These are phyloP conservation scores for Diadema setosum DNA, from an alignment of 35 echinoderm and acorn worm genomes.

Conservation along the genomic window DNA sequence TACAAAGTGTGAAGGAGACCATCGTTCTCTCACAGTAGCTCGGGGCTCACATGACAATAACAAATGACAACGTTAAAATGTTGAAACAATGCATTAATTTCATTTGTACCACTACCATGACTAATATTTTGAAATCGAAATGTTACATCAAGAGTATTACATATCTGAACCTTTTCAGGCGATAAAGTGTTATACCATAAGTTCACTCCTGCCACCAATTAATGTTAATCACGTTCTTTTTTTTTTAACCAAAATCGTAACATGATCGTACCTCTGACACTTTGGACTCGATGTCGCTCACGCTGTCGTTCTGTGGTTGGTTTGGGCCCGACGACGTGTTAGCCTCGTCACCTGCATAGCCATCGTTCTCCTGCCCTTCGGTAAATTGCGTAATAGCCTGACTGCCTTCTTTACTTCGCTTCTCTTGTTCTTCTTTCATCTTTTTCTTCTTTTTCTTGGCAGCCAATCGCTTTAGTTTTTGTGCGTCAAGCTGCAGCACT, in stretches of 20 bases:
- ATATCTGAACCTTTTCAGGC: no score
- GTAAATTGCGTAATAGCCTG: neutral
- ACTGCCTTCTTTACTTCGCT: neutral
- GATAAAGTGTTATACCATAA: no score
- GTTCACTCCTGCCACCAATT: neutral
- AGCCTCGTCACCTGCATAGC: neutral
- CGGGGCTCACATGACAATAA: no score
- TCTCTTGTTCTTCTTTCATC: conserved; percentile 32
- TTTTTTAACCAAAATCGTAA: no score
- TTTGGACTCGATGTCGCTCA: conserved; percentile 42
- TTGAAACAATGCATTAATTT: no score
- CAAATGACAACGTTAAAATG: no score
- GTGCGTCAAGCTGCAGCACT: conserved; percentile 44
- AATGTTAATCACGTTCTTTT: neutral
- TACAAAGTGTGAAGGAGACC: no score
- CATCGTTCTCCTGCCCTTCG: neutral
- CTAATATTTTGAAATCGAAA: no score
- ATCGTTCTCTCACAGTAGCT: no score
- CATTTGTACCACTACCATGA: no score
- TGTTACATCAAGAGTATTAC: no score
- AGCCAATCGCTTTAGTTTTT: conserved; percentile 60
- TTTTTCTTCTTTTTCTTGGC: conserved; percentile 65
- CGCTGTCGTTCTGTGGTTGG: neutral
- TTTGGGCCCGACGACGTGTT: neutral
- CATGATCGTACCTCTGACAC: conserved; percentile 54